A percentile compares a stretch with the other conserved stretches of the same genome.
These are phyloP conservation scores for Epinotia ramella DNA, from an alignment of 2,888 invertebrate species.

Conservation along the genomic window DNA sequence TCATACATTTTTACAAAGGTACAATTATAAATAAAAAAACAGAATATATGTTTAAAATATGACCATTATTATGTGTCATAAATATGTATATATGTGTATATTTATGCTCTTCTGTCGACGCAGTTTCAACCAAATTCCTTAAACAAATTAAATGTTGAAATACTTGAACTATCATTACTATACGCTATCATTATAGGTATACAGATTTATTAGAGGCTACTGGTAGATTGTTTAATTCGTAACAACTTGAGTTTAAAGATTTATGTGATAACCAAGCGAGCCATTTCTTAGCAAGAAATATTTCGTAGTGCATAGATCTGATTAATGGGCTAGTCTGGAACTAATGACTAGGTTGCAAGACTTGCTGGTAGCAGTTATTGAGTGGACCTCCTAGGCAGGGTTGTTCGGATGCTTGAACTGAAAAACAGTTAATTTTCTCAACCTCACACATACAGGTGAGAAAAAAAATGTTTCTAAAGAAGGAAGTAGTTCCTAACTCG, in stretches of 20 bases:
- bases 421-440: too few species aligned
- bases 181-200: not conserved
- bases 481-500: too few species aligned
- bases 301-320: slow-evolving; percentile 3
- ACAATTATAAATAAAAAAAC: too few species aligned
- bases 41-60: too few species aligned
- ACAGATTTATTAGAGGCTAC: not conserved
- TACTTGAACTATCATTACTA: not conserved
- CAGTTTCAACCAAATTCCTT: not conserved
- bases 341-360: not conserved
- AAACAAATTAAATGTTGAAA: not conserved
- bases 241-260: not conserved
- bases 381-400: not conserved
- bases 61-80: not conserved
- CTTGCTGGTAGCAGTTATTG: slow-evolving; percentile 5
- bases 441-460: too few species aligned
- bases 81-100: not conserved
- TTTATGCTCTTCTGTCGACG: not conserved
- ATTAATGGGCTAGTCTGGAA: not conserved
- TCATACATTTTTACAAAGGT: too few species aligned
- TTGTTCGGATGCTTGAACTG: too few species aligned
- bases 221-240: not conserved
- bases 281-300: not conserved
- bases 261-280: not conserved
- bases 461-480: too few species aligned